Base-by-base conservation (phyloP, 2,113 vertebrate genomes). In the Condylura cristata region DNA sequence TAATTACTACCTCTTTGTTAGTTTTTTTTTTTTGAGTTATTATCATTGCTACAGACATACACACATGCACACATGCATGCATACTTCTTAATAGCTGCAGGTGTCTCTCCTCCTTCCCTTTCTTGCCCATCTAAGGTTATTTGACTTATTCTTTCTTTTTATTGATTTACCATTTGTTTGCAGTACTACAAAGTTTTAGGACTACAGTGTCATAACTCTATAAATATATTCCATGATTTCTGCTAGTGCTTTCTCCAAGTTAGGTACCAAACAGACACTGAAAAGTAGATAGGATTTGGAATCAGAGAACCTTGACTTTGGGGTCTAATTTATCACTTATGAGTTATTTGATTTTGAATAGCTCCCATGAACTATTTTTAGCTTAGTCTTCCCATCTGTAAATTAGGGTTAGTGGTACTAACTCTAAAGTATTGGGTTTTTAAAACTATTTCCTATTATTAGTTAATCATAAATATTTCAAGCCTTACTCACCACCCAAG, bases 401-500 rank as follows among this genome's bases (percentile, higher is more conserved):
- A 89, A 72, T 76, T 86, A 76, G 74, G 5, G 24, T 16, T 61
- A 80, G 75, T 13, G 12, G 2, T 68, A n/a, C 66, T 10, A 2
- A 65, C 26, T 75, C 13, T 41, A 89, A 56, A 89, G 28, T n/a
- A 85, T 1, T 46, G 8, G 70, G 1, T 18, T 89, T 80, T 84
- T 48, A 91, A 86, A 93, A 86, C 37, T 63, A 2, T 44, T 66
- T 86, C 24, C 26, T 96, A 6, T 63, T 66, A 93, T 51, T 24
- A 39, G 66, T 44, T 63, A 68, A 46, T 88, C 28, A 48, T 75
- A 88, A 93, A 86, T 66, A 86, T 76, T 88, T 86, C 48, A 79
- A 20, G 74, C 10, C 46, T 86, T 78, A 34, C 20, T 81, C 34
- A 53, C 37, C 7, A 81, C 37, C 26, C 5, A 90, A 48, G 7